A percentile compares a stretch with the other conserved stretches of the same genome.
These are phyloP conservation scores for Xylota segnis DNA, from an alignment of 2,888 invertebrate species.

Conservation along the genomic window DNA sequence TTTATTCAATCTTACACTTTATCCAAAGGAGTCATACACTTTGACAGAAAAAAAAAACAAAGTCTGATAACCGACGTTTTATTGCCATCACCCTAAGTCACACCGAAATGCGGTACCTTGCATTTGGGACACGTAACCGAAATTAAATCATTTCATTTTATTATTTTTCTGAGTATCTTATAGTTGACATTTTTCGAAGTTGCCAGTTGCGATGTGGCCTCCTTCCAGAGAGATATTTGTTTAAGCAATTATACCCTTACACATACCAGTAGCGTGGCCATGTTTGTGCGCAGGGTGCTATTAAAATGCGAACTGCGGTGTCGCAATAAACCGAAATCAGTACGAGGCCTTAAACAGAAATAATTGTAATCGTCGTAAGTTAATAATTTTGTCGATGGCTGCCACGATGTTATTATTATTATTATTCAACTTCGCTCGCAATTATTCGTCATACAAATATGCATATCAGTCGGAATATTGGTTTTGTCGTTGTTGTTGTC, in stretches of 20 bases:
- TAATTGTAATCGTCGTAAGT: constrained; percentile 74
- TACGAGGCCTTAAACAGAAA: constrained; percentile 76
- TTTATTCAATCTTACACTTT: constrained; percentile 45
- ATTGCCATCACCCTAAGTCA: constrained; percentile 74
- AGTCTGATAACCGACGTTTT: constrained; percentile 58
- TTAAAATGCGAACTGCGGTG: constrained; percentile 71
- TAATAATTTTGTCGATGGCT: constrained; percentile 45
- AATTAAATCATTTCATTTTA: constrained; percentile 82
- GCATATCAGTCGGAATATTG: constrained; percentile 63
- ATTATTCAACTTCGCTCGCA: constrained; percentile 68
- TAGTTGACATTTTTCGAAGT: constrained; percentile 51
- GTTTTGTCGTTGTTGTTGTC: constrained; percentile 33
- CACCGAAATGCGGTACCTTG: constrained; percentile 74
- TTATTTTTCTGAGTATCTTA: constrained; percentile 73
- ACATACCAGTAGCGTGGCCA: constrained; percentile 35
- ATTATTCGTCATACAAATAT: constrained; percentile 73
- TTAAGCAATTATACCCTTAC: constrained; percentile 71
- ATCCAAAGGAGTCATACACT: constrained; percentile 41
- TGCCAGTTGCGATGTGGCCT: constrained; percentile 59
- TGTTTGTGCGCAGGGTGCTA: constrained; percentile 63
- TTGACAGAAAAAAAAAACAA: background rate
- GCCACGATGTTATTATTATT: constrained; percentile 52
- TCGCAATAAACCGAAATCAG: constrained; percentile 75
- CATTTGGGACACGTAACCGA: constrained; percentile 80
- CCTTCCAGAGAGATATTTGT: constrained; percentile 65